Evolutionary conservation across 2,113 vertebrate species (phyloP).

Genomic region (Leptosomus discolor): DNA sequence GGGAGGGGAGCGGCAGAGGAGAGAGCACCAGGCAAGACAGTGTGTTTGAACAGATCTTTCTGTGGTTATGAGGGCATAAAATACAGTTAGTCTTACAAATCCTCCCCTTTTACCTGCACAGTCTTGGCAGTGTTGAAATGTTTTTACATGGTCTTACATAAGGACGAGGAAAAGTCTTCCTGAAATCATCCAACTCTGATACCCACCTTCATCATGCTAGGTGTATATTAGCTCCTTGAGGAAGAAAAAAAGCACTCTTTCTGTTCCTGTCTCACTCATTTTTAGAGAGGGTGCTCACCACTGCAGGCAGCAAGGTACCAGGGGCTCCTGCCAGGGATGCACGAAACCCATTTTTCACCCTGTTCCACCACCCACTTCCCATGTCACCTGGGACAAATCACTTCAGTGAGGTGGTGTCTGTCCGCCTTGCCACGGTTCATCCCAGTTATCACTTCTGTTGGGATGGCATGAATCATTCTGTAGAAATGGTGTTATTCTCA

Average conservation of each 20-base stretch:
- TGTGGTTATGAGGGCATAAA: not conserved
- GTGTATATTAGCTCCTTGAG: not conserved
- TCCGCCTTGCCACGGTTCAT: not conserved
- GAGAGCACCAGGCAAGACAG: not conserved
- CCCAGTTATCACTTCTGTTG: not conserved
- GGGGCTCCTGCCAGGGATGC: not conserved
- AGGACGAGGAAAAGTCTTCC: not conserved
- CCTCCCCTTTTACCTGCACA: not conserved
- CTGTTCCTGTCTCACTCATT: not conserved
- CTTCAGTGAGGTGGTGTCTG: not conserved
- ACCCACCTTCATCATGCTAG: not conserved
- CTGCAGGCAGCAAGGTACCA: not conserved
- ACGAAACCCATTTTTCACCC: not conserved
- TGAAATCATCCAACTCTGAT: not conserved
- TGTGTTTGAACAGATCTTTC: not conserved
- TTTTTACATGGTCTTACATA: not conserved
- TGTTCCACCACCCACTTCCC: not conserved
- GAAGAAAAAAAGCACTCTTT: not conserved
- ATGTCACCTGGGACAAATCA: not conserved
- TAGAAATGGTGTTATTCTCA: not conserved
- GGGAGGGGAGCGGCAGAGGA: not conserved
- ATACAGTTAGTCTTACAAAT: not conserved
- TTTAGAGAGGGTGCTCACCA: not conserved
- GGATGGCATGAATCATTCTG: not conserved
- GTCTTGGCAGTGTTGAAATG: not conserved